Percentiles rank a stretch among this genome's conserved stretches.
phyloP scores from a whole-genome alignment of 2,888 invertebrate genomes.

The Diabrotica balteata region DNA sequence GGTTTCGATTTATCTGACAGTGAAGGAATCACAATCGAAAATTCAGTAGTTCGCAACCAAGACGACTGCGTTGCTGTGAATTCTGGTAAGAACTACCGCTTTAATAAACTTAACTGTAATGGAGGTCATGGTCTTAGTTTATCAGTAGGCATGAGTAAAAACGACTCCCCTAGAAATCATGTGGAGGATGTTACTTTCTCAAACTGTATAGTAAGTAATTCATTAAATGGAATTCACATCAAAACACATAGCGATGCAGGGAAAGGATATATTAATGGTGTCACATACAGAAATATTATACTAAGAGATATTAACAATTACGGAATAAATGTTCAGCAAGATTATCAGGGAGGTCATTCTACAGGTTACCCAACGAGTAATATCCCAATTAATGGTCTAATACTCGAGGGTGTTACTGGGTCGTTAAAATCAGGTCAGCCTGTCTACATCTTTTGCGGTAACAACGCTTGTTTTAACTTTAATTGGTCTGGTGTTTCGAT shows the following conservation, averaged over 20 bases:
- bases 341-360: constrained; percentile 33
- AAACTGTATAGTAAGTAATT: constrained; percentile 26
- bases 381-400: constrained; percentile 36
- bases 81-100: constrained; percentile 31
- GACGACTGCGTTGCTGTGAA: constrained; percentile 41
- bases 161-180: constrained; percentile 25
- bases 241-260: constrained; percentile 39
- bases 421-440: constrained; percentile 21
- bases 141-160: constrained; percentile 35
- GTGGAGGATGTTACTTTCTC: constrained; percentile 29
- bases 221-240: constrained; percentile 39
- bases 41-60: constrained; percentile 35
- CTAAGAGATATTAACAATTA: constrained; percentile 31
- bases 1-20: constrained; percentile 37
- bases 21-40: constrained; percentile 23
- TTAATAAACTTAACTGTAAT: constrained; percentile 32
- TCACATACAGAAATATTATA: constrained; percentile 35
- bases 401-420: constrained; percentile 24
- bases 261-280: constrained; percentile 28
- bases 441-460: constrained; percentile 37
- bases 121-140: constrained; percentile 40
- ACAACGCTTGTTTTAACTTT: constrained; percentile 35
- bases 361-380: constrained; percentile 33
- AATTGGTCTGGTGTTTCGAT: constrained; percentile 31
- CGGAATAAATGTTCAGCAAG: constrained; percentile 40